Conservation (phyloP, 2,797 vertebrate genomes). For the Phataginus tetradactyla region DNA sequence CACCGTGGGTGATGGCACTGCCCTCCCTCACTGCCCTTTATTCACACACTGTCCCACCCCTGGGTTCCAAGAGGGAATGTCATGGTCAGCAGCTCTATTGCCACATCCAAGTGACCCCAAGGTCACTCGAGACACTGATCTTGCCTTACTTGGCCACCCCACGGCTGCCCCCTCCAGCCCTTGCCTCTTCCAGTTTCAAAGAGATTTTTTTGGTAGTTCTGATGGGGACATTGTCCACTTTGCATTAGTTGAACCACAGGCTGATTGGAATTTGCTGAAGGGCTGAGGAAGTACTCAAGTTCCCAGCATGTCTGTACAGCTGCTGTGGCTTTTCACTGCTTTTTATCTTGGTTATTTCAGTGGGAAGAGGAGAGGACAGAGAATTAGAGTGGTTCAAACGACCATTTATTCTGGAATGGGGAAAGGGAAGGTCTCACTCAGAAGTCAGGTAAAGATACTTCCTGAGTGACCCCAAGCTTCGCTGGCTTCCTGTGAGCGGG, state of each 20-base stretch:
- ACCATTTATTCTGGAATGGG: background rate
- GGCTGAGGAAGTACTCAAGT: background rate
- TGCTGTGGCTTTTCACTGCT: background rate
- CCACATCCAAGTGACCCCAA: too few species aligned
- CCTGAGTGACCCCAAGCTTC: accelerated
- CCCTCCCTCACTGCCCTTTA: background rate
- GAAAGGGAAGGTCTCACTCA: background rate
- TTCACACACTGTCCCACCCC: background rate
- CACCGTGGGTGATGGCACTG: background rate
- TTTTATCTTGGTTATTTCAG: background rate
- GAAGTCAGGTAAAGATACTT: background rate
- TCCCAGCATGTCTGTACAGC: background rate
- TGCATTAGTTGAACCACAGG: too few species aligned
- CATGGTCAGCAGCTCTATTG: accelerated
- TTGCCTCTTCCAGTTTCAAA: background rate
- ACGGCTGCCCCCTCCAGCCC: too few species aligned
- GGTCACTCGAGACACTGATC: background rate
- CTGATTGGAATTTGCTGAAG: background rate
- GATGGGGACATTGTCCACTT: background rate
- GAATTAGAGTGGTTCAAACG: background rate
- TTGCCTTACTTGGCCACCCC: background rate
- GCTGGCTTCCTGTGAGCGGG: accelerated
- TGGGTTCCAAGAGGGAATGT: too few species aligned
- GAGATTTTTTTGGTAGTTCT: background rate
- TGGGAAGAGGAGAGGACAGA: background rate